Base-by-base conservation (phyloP, 2,888 invertebrate genomes). In the Eilema sororculum region DNA sequence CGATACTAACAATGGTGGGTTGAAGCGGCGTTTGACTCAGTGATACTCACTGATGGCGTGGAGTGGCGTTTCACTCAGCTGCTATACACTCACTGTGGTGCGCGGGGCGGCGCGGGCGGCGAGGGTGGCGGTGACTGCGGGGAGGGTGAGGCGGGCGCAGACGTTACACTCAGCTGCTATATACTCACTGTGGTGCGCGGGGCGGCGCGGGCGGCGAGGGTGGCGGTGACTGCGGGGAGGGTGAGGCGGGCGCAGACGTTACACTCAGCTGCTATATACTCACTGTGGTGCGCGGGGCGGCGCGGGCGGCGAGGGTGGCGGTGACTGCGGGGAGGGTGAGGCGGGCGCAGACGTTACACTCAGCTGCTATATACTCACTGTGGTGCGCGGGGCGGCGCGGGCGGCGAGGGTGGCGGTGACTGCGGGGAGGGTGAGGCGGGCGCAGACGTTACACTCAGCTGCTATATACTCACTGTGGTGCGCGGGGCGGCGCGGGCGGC, bases 321-420 rank as follows among this genome's bases (percentile, higher is more conserved):
- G 83, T 81, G 71, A 81, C 30, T 59, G 30, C 16, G 60, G 60
- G 81, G 30, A 33, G 64, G 25, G 25, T 24, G 94, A 92, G 86
- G 93, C 87, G 79, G 93, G 93, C 86, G 94, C 93, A 79, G 93
- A 92, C 72, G 90, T n/a, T n/a, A n/a, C n/a, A n/a, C n/a, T n/a
- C n/a, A n/a, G n/a, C n/a, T 10, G 33, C 37, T 33, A 33, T 30
- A 13, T 9, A 85, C 90, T 88, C 13, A 90, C 90, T 87, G 67
- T 84, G 25, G 59, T 52, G 64, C 30, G 64, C 60, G 20, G 65
- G 60, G 13, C 37, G 22, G 33, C 64, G 64, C 9, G 67, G 83
- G 65, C 71, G 72, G 74, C 76, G 67, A 70, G 81, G 64, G 79
- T 69, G 77, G 81, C 73, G 75, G 83, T 81, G 71, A 81, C 30